Conservation (phyloP, 2,888 invertebrate genomes). For the Drosophila basisetae region DNA sequence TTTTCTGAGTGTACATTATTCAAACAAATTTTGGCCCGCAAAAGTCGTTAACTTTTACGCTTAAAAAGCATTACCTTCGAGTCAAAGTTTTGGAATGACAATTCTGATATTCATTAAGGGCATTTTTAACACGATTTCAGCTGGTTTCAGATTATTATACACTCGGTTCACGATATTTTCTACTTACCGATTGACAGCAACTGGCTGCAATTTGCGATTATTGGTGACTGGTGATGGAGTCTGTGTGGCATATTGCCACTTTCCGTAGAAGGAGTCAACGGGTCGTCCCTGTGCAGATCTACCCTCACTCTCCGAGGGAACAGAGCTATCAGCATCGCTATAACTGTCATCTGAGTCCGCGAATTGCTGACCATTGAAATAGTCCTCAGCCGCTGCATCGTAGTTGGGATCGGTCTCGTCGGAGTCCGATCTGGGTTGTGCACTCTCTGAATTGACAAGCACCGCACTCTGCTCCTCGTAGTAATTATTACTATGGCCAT, state of each 20-base stretch:
- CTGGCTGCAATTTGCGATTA: slow-evolving; percentile 55
- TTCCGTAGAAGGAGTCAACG: slow-evolving; percentile 57
- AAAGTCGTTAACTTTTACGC: too few species aligned
- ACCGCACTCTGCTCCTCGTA: slow-evolving; percentile 71
- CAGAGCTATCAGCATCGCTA: slow-evolving; percentile 2
- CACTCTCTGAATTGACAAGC: slow-evolving; percentile 59
- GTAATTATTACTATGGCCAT: slow-evolving; percentile 46
- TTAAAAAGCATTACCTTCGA: background rate
- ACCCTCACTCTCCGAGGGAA: slow-evolving; percentile 40
- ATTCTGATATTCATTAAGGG: background rate
- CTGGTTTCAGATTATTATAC: background rate
- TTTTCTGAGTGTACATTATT: background rate
- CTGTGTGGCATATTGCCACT: slow-evolving; percentile 47
- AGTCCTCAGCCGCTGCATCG: slow-evolving; percentile 50
- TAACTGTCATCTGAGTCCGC: slow-evolving; percentile 13
- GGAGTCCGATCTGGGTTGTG: slow-evolving; percentile 46
- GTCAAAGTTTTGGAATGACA: background rate
- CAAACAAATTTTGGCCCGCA: too few species aligned
- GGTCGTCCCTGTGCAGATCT: slow-evolving; percentile 50
- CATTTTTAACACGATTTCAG: background rate
- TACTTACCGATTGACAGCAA: slow-evolving; percentile 53
- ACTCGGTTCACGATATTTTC: background rate
- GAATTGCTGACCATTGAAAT: slow-evolving; percentile 33
- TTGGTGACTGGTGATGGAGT: slow-evolving; percentile 37
- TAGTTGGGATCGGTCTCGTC: slow-evolving; percentile 59